A percentile compares a stretch with the other conserved stretches of the same genome.
Conservation (phyloP, 2,113 vertebrate genomes). For the Bos taurus region DNA sequence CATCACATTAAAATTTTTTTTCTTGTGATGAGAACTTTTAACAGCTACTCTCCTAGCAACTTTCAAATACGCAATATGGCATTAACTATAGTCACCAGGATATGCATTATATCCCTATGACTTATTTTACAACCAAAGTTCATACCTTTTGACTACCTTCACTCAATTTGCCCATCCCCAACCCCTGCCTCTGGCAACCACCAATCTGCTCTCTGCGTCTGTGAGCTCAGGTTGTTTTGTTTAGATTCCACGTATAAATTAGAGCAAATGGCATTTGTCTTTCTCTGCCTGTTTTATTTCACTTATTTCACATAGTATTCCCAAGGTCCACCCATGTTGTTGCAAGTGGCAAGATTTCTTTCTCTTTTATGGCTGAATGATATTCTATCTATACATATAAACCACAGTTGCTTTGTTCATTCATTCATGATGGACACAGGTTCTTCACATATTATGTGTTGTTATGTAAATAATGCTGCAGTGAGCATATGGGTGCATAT, state of each 20-base stretch:
- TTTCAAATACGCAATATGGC: neutral
- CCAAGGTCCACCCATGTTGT: neutral
- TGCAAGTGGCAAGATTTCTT: neutral
- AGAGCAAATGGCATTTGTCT: neutral
- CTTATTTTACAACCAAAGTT: neutral
- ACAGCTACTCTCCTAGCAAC: neutral
- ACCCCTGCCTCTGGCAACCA: neutral
- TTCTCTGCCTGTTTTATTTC: neutral
- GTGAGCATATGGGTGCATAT: neutral
- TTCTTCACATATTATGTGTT: neutral
- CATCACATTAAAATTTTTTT: neutral
- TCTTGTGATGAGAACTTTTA: neutral
- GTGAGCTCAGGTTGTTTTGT: neutral
- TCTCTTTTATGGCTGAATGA: neutral
- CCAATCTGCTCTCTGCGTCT: neutral
- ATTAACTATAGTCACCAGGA: neutral
- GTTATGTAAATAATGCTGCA: neutral
- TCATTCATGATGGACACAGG: neutral
- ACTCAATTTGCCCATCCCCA: neutral
- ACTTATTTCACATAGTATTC: neutral
- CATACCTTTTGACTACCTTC: neutral
- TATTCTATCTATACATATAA: neutral
- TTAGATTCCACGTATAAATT: neutral
- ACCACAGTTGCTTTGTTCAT: neutral
- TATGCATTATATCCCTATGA: neutral